phyloP scores from a whole-genome alignment of 2,797 vertebrate genomes.

The Betta splendens region DNA sequence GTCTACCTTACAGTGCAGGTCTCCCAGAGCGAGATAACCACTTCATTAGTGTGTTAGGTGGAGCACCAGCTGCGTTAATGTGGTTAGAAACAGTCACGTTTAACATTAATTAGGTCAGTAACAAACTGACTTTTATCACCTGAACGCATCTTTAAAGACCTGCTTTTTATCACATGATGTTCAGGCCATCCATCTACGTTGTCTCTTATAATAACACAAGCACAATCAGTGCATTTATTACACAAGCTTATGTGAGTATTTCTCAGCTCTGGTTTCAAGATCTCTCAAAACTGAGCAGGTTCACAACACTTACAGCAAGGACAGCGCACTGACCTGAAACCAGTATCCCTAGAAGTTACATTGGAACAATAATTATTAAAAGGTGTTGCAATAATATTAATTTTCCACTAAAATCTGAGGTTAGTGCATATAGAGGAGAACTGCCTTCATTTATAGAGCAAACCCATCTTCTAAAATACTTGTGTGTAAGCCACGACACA shows the following conservation, averaged over 20 bases:
- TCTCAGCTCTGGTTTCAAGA: neutral
- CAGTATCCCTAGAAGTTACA: neutral
- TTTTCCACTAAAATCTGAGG: too few species aligned
- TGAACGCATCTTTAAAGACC: neutral
- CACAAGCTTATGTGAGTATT: neutral
- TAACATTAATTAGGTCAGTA: neutral
- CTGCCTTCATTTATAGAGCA: too few species aligned
- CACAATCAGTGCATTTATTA: neutral
- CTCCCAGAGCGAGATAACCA: conserved; percentile 35
- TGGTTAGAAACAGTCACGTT: conserved; percentile 26
- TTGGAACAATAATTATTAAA: neutral
- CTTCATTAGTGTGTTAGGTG: conserved; percentile 30
- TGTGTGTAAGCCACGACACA: too few species aligned
- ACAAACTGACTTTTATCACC: neutral
- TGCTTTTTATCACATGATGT: neutral
- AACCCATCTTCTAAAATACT: too few species aligned
- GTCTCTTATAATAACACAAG: neutral
- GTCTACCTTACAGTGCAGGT: conserved; percentile 40
- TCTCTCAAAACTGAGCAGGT: neutral
- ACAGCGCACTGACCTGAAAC: neutral
- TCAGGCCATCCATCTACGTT: neutral
- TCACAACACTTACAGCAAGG: neutral
- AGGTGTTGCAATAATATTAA: too few species aligned
- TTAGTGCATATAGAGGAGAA: too few species aligned
- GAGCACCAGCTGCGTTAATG: conserved; percentile 43